Evolutionary conservation across 2,888 invertebrate genomes (phyloP), one percentile per base, ranked within the genome.

Genomic region (Conistra vaccinii): DNA sequence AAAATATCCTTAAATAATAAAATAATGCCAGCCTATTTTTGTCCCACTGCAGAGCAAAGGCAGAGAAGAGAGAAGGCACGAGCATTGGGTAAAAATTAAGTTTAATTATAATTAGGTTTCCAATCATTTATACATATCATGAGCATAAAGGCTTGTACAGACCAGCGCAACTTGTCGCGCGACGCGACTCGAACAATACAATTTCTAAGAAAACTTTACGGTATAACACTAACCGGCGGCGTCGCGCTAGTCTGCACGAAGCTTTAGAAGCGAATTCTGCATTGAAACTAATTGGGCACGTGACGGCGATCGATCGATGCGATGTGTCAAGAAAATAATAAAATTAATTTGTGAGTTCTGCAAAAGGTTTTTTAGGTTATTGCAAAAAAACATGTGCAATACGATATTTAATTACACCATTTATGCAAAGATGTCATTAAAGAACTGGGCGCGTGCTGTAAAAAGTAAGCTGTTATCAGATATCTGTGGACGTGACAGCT

Each of bases 381-480:
- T 73, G 23, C 73, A 65, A 53, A 63, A 53, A 73, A 53, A 35
- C 23, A 74, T 81, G 29, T 45, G 77, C 77, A 78, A 78, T 57
- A 60, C 48, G 48, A 45, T 61, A 58, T 72, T 83, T 83, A 83
- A 78, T 70, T 78, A 51, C 58, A 53, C 17, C 60, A 61, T 48
- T 66, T 62, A 70, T 61, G 57, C 29, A 82, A 69, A 71, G 63
- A 81, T 68, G 75, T 75, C 66, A 51, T 74, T 66, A 57, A 35
- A 57, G 63, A 65, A 71, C 66, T 71, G 58, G 42, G 35, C 42
- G 67, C 45, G 23, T 20, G 48, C 65, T 58, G 71, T 67, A 80
- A 84, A 80, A 82, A 66, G 77, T 63, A 74, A 74, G 73, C 55
- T 63, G 75, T 78, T 85, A 85, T 84, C 87, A 69, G 81, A 76